A percentile compares a stretch with the other conserved stretches of the same genome.
Evolutionary conservation across 2,888 invertebrate genomes (phyloP).

Genomic region (Melanotus villosus): DNA sequence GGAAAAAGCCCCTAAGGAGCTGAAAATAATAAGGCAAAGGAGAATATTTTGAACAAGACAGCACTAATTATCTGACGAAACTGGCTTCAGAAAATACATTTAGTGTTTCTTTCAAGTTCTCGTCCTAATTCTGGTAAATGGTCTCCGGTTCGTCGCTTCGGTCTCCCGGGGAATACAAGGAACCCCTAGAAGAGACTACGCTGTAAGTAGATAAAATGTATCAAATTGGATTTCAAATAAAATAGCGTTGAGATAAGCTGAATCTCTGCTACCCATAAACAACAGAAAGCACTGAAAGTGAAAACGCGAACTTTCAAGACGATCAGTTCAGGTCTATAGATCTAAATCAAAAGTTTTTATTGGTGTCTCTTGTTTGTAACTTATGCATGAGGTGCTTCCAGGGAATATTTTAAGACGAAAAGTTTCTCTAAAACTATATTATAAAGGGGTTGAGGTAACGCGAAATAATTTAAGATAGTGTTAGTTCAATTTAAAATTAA

Average conservation of each 20-base stretch:
- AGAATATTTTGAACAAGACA: conserved; percentile 20
- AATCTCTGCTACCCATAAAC: conserved; percentile 18
- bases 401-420: too few species aligned
- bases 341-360: neutral
- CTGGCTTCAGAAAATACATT: conserved; percentile 29
- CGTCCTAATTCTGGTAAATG: conserved; percentile 35
- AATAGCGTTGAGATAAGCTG: conserved; percentile 22
- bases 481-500: too few species aligned
- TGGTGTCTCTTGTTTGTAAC: neutral
- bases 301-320: neutral
- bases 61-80: conserved; percentile 24
- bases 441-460: too few species aligned
- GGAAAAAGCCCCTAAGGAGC: neutral
- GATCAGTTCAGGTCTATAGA: neutral
- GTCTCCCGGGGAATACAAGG: conserved; percentile 27
- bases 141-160: conserved; percentile 31
- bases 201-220: conserved; percentile 32
- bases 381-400: neutral
- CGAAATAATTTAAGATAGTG: too few species aligned
- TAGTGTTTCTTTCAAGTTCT: conserved; percentile 34
- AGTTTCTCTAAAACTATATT: too few species aligned
- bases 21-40: neutral
- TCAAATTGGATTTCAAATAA: conserved; percentile 34
- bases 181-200: conserved; percentile 27
- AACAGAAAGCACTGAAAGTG: conserved; percentile 8